Percentiles rank a stretch among this genome's conserved stretches.
These are phyloP conservation scores for Halocynthia aurantium DNA, from an alignment of 23 tunicate species.

Conservation along the genomic window DNA sequence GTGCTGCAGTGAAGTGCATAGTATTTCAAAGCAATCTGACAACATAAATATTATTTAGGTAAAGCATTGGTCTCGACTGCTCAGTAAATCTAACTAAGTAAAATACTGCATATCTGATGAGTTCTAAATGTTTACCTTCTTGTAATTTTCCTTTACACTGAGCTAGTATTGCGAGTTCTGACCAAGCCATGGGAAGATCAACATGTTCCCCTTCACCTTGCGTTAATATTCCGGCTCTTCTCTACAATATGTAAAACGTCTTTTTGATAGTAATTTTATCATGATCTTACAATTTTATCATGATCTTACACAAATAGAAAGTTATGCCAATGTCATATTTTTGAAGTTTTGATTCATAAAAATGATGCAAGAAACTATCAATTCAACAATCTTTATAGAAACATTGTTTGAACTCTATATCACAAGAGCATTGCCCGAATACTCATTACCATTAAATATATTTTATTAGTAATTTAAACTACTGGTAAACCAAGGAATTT, in stretches of 20 bases:
- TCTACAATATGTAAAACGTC: constrained; percentile 2
- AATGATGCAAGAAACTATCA: too few species aligned
- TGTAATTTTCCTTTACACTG: constrained; percentile 89
- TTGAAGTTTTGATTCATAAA: too few species aligned
- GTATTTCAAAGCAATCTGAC: constrained; percentile 71
- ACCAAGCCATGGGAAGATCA: constrained; percentile 88
- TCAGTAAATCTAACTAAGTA: background rate
- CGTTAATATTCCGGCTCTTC: constrained; percentile 60
- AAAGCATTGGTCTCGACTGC: background rate
- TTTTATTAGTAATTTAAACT: too few species aligned
- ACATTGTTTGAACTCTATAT: too few species aligned
- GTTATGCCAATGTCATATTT: too few species aligned
- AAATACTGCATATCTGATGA: background rate
- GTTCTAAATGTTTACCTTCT: constrained; percentile 32
- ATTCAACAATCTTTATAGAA: too few species aligned
- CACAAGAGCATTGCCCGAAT: too few species aligned
- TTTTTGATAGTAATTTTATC: too few species aligned
- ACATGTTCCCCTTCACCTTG: constrained; percentile 84
- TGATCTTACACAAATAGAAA: too few species aligned
- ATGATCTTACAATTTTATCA: too few species aligned
- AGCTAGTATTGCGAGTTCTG: constrained; percentile 77
- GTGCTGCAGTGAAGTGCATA: constrained; percentile 57
- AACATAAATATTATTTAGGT: background rate
- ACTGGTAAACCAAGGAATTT: too few species aligned
- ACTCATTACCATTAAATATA: too few species aligned